A percentile compares a stretch with the other conserved stretches of the same genome.
phyloP scores from a whole-genome alignment of 1,140 invertebrate species.

The Drosophila parabipectinata region DNA sequence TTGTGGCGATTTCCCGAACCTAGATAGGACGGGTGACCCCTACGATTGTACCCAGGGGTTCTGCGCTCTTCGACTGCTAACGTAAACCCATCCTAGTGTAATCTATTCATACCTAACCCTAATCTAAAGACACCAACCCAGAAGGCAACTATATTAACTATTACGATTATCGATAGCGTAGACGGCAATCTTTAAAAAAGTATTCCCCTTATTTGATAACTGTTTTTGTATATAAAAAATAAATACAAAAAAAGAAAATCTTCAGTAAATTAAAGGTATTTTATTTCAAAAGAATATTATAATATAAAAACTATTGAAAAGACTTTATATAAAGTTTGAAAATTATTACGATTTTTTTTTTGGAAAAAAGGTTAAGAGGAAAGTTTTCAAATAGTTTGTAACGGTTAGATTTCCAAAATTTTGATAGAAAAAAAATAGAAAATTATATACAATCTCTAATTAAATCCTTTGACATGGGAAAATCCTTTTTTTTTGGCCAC shows the following conservation, averaged over 20 bases:
- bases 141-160: constrained; percentile 40
- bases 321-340: too few relatives aligned
- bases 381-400: too few relatives aligned
- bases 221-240: constrained; percentile 78
- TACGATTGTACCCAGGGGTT: constrained; percentile 56
- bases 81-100: constrained; percentile 74
- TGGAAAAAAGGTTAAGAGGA: too few relatives aligned
- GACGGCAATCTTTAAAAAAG: constrained; percentile 70
- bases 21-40: constrained; percentile 16
- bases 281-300: not conserved
- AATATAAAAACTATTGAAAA: not conserved
- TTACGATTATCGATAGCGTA: constrained; percentile 52
- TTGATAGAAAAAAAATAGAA: constrained; percentile 8
- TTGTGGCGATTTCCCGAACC: constrained; percentile 50
- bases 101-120: constrained; percentile 72
- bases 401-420: not conserved
- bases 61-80: constrained; percentile 62
- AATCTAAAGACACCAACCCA: constrained; percentile 22
- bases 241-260: constrained; percentile 62
- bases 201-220: constrained; percentile 68
- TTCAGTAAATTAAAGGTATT: constrained; percentile 18
- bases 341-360: not conserved
- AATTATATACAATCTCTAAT: not conserved
- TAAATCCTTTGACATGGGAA: constrained; percentile 16
- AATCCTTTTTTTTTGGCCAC: constrained; percentile 26